phyloP scores from a whole-genome alignment of 2,888 invertebrate species.

The Hirudinaria manillensis region DNA sequence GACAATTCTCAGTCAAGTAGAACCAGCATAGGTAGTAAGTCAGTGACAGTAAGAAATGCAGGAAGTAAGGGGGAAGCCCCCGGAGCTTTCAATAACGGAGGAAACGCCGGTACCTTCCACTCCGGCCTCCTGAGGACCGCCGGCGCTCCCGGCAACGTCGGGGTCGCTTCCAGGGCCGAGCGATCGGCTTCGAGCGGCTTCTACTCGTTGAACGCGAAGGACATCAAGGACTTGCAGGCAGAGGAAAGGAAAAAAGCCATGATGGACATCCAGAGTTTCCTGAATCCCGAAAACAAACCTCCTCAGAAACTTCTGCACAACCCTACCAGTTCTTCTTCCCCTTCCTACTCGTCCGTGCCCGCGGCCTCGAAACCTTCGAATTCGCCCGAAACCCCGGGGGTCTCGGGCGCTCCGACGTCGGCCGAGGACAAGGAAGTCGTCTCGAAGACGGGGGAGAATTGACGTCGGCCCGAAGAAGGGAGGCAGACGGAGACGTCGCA shows the following conservation, averaged over 20 bases:
- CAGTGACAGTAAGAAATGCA: background rate
- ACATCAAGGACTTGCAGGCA: conserved; percentile 43
- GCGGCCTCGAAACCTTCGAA: background rate
- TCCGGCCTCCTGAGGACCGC: background rate
- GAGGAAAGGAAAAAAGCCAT: conserved; percentile 48
- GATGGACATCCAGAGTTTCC: conserved; percentile 48
- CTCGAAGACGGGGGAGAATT: background rate
- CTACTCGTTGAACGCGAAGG: conserved; percentile 1
- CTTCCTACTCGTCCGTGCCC: background rate
- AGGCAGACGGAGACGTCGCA: too few species aligned
- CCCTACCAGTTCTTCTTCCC: background rate
- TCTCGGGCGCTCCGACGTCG: background rate
- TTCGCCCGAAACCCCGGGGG: background rate
- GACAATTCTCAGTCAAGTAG: conserved; percentile 3
- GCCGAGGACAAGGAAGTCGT: background rate
- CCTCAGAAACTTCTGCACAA: conserved; percentile 29
- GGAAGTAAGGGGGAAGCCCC: background rate
- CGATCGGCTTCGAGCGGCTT: background rate
- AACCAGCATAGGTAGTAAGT: background rate
- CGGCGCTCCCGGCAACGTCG: background rate
- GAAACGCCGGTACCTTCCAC: background rate
- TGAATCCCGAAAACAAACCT: conserved; percentile 42
- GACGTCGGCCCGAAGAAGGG: background rate
- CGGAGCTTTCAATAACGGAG: background rate
- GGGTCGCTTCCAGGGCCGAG: background rate